Evolutionary conservation across 2,888 invertebrate genomes (phyloP), one percentile per base, ranked within the genome.

Genomic region (Sisyra terminalis): DNA sequence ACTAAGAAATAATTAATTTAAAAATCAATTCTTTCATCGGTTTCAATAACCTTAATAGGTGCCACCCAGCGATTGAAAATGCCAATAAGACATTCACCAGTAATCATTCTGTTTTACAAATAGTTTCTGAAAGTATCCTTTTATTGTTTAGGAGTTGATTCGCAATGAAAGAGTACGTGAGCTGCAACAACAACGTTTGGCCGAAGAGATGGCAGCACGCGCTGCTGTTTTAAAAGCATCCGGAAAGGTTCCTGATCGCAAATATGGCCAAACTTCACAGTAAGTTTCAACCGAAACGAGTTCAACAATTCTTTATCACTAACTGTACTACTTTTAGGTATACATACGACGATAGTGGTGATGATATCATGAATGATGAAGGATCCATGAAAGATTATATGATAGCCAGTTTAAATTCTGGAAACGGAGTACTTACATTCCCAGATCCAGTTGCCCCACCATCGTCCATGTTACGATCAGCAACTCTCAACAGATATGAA

Each of bases 141-240:
- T 7, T 24, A 24, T 43, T 42, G 46, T 46, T 40, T 49, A 61
- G 67, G 83, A 86, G 53, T 57, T 87, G 49, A 79, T 86, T 51
- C 70, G 78, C 41, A 78, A 77, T 24, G 86, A 87, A 55, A 70
- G 84, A 38, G 76, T 81, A 1, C 72, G 79, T 36, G 85, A 86
- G 54, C 62, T 84, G 46, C 76, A 81, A 53, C 72, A 82, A 57
- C 82, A 83, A 57, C 70, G 80, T 48, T 71, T 77, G 47, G 73
- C 73, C 0, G 84, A 85, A 50, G 82, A 83, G 56, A 70, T 77
- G 46, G 78, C 76, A 45, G 80, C 78, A 7, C 60, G 73, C 37
- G 66, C 69, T 3, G 66, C 71, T 0, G 68, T 66, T 2, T 60
- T 79, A 1, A 78, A 77, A 53, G 78, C 80, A 44, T 51, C 56